Evolutionary conservation across 1,140 invertebrate genomes (phyloP).

Genomic region (Drosophila fuyamai): DNA sequence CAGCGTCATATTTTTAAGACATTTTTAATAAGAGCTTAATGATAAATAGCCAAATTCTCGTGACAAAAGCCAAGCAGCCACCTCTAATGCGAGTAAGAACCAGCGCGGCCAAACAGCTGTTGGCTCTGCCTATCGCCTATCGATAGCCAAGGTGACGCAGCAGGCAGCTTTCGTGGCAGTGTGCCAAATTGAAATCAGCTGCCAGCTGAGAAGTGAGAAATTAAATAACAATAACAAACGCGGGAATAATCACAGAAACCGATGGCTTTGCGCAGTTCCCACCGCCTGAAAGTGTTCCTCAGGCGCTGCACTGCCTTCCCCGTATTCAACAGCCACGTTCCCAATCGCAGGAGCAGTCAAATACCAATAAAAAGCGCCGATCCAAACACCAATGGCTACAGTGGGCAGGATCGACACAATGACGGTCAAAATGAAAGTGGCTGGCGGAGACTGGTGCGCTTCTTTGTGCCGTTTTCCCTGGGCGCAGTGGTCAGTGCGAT

Average conservation of each 20-base stretch:
- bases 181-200: conserved; percentile 59
- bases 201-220: conserved; percentile 45
- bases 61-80: conserved; percentile 1
- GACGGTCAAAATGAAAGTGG: conserved; percentile 25
- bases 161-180: conserved; percentile 37
- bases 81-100: not conserved
- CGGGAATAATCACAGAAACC: conserved; percentile 16
- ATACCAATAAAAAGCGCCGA: not conserved
- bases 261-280: conserved; percentile 66
- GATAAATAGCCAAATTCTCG: conserved; percentile 9
- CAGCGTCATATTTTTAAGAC: not conserved
- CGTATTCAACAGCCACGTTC: conserved; percentile 23
- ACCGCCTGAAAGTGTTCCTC: conserved; percentile 50
- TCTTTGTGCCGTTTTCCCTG: conserved; percentile 68
- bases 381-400: not conserved
- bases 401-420: conserved; percentile 2
- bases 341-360: conserved; percentile 5
- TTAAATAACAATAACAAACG: conserved; percentile 62
- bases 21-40: conserved; percentile 1
- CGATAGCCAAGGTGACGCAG: conserved; percentile 24
- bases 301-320: conserved; percentile 38
- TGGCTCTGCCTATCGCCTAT: conserved; percentile 13
- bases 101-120: conserved; percentile 8
- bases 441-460: conserved; percentile 57
- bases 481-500: conserved; percentile 56